These are phyloP conservation scores for Chloroceryle inda DNA, from an alignment of 2,797 vertebrate genomes.

Conservation along the genomic window DNA sequence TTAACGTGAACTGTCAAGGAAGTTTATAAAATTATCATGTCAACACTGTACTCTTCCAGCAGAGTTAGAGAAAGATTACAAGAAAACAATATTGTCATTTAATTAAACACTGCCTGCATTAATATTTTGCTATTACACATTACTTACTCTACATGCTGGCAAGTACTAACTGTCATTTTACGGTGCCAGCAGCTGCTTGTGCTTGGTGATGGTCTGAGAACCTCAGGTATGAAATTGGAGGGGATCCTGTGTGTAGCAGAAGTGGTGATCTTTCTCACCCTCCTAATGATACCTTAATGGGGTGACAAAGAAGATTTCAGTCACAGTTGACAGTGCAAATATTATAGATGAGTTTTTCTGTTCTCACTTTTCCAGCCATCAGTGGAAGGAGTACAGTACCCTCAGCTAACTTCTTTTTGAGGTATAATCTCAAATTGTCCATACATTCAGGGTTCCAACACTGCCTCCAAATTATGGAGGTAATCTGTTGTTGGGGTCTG, in stretches of 20 bases:
- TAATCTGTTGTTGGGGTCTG: neutral
- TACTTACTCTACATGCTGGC: conserved; percentile 65
- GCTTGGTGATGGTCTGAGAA: neutral
- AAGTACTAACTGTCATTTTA: conserved; percentile 45
- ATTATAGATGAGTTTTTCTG: neutral
- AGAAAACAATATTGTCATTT: conserved; percentile 76
- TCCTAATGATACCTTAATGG: neutral
- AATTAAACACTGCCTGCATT: conserved; percentile 67
- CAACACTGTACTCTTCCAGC: conserved; percentile 70
- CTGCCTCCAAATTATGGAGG: neutral
- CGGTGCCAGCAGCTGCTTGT: conserved; percentile 1
- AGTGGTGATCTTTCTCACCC: neutral
- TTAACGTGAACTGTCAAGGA: conserved; percentile 76
- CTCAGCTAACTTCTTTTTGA: neutral
- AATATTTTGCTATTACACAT: conserved; percentile 74
- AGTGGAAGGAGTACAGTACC: neutral
- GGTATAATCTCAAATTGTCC: neutral
- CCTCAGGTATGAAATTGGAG: neutral
- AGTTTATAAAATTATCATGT: conserved; percentile 77
- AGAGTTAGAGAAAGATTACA: conserved; percentile 70
- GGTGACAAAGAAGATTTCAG: neutral
- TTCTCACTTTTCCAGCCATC: neutral
- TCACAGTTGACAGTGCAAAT: neutral
- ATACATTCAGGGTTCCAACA: neutral
- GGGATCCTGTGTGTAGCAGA: neutral